These are phyloP conservation scores for Iphiclides podalirius DNA, from an alignment of 2,888 invertebrate genomes.

Conservation along the genomic window DNA sequence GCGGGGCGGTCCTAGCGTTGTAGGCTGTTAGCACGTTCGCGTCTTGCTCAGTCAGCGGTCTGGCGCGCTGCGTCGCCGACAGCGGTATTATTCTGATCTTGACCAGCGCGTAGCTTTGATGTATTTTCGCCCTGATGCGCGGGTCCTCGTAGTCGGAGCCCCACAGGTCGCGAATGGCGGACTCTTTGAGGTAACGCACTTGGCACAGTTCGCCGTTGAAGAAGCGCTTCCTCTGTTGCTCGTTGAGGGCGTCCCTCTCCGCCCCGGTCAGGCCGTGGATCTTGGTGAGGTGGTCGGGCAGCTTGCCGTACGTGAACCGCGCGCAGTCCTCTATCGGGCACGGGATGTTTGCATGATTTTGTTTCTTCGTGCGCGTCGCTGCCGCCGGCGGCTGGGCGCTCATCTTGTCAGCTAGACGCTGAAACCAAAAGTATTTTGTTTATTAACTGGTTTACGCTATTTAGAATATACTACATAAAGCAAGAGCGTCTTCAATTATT, in stretches of 20 bases:
- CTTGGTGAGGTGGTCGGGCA: constrained; percentile 75
- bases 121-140: constrained; percentile 69
- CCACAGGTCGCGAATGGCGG: constrained; percentile 76
- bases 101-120: constrained; percentile 72
- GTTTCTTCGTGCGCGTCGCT: constrained; percentile 68
- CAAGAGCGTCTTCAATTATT: too few species aligned
- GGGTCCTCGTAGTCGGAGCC: constrained; percentile 74
- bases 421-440: neutral
- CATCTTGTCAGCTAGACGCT: constrained; percentile 37
- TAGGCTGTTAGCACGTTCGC: constrained; percentile 76
- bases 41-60: constrained; percentile 74
- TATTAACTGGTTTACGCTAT: too few species aligned
- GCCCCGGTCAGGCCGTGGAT: constrained; percentile 73
- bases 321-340: constrained; percentile 78
- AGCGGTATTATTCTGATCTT: constrained; percentile 75
- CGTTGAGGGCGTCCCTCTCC: constrained; percentile 71
- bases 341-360: constrained; percentile 77
- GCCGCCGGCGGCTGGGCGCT: constrained; percentile 51
- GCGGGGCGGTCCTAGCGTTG: constrained; percentile 72
- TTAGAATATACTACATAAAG: too few species aligned
- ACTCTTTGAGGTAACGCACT: constrained; percentile 72
- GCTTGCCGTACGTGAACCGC: constrained; percentile 74
- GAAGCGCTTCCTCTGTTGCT: constrained; percentile 73
- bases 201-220: constrained; percentile 78
- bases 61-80: constrained; percentile 66